A percentile compares a stretch with the other conserved stretches of the same genome.
These are phyloP conservation scores for Ctenomys sociabilis DNA, from an alignment of 2,113 vertebrate species.

Conservation along the genomic window DNA sequence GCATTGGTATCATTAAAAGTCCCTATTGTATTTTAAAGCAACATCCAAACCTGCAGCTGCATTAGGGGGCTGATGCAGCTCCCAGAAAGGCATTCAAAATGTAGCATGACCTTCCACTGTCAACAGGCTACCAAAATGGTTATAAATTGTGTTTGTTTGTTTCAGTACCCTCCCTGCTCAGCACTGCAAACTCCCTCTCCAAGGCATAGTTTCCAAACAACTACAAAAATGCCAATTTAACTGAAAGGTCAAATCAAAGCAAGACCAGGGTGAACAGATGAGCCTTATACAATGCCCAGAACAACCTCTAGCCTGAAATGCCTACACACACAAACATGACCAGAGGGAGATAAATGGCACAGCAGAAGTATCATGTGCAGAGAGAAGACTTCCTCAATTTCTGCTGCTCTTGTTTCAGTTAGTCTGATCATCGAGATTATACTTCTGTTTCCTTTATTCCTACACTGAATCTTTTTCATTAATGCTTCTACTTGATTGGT, in stretches of 20 bases:
- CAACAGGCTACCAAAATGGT: conserved; percentile 45
- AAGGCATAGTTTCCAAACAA: conserved; percentile 59
- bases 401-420: background rate
- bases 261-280: conserved; percentile 50
- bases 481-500: background rate
- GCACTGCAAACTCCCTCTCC: background rate
- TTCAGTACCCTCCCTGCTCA: conserved; percentile 8
- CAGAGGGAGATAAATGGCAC: background rate
- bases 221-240: conserved; percentile 60
- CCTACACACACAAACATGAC: background rate
- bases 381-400: background rate
- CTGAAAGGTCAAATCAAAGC: conserved; percentile 66
- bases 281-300: background rate
- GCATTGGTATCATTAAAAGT: background rate
- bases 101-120: conserved; percentile 7
- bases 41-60: conserved; percentile 27
- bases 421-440: background rate
- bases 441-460: background rate
- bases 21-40: background rate
- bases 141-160: conserved; percentile 51
- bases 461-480: background rate
- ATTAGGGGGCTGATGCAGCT: conserved; percentile 5
- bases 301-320: background rate
- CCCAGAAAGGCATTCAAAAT: conserved; percentile 47
- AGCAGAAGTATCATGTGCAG: background rate